These are phyloP conservation scores for Scaptomyza flava DNA, from an alignment of 2,888 invertebrate genomes.

Conservation along the genomic window DNA sequence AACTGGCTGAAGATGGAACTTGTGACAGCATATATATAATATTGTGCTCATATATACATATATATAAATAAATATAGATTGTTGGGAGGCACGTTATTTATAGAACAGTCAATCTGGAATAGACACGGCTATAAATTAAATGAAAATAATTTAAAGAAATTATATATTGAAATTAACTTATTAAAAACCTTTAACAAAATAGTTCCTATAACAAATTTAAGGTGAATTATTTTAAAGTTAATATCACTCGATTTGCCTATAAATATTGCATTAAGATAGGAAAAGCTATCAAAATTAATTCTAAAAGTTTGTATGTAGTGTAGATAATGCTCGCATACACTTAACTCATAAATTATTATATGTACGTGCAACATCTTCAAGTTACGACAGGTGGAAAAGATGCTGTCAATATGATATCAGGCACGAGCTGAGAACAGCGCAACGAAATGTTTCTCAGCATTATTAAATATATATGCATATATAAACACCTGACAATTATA, in stretches of 20 bases:
- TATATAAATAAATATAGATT: background rate
- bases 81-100: background rate
- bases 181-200: too few species aligned
- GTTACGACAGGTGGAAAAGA: conserved; percentile 9
- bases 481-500: background rate
- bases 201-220: too few species aligned
- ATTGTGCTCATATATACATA: background rate
- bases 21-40: background rate
- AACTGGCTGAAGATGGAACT: background rate
- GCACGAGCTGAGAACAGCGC: background rate
- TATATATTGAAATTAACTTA: too few species aligned
- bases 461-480: background rate
- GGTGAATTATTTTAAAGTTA: too few species aligned
- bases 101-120: background rate
- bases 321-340: background rate
- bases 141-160: too few species aligned
- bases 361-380: conserved; percentile 14
- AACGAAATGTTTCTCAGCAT: conserved; percentile 10
- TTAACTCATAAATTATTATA: background rate
- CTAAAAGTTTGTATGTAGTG: background rate
- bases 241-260: too few species aligned
- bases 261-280: background rate
- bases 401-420: conserved; percentile 11
- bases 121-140: too few species aligned
- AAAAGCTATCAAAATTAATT: background rate